Base-by-base conservation (phyloP, 37 sponge, comb jelly and placozoan species). In the Hormiphora californensis region DNA sequence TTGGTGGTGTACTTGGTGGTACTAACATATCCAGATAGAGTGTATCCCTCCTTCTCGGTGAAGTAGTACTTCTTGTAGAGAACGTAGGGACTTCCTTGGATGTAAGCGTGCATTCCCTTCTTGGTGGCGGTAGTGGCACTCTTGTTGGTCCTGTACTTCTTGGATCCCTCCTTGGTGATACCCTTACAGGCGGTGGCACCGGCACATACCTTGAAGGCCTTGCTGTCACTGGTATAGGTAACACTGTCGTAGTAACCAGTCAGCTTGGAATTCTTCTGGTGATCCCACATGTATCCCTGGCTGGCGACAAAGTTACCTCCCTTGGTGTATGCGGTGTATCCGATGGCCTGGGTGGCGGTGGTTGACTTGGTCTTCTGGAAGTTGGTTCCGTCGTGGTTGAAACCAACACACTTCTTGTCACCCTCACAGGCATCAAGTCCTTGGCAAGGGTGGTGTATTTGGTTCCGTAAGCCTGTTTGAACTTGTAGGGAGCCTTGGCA, bases 181-280 rank as follows among this genome's bases (percentile, higher is more conserved):
- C 61, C 61, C 61, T 57, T 57, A 57, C 61, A 57, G 61, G n/a
- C 61, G n/a, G 61, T 57, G 27, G 61, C n/a, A 57, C 30, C 61
- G n/a, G 61, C 61, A 57, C 61, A 57, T 4, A 15, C 61, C n/a
- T 25, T 57, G 61, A 28, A 57, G 17, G 61, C 61, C 27, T 57
- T 30, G 3, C 3, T 19, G 61, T 57, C 61, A 57, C 30, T 57
- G 30, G n/a, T 57, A 30, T 57, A 57, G 61, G 27, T 30, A 23
- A 57, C 61, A 15, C 27, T 30, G n/a, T 57, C 27, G 23, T 19
- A 57, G 61, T 57, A 57, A 19, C 61, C 61, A 12, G 61, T 57
- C 23, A 57, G 61, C 7, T 25, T 28, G 7, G n/a, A 28, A 5
- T 57, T 30, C 23, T 5, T 4, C 61, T 28, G n/a, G 61, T 57